Base-by-base conservation (phyloP, 2,113 vertebrate species). In the Rostratula benghalensis region DNA sequence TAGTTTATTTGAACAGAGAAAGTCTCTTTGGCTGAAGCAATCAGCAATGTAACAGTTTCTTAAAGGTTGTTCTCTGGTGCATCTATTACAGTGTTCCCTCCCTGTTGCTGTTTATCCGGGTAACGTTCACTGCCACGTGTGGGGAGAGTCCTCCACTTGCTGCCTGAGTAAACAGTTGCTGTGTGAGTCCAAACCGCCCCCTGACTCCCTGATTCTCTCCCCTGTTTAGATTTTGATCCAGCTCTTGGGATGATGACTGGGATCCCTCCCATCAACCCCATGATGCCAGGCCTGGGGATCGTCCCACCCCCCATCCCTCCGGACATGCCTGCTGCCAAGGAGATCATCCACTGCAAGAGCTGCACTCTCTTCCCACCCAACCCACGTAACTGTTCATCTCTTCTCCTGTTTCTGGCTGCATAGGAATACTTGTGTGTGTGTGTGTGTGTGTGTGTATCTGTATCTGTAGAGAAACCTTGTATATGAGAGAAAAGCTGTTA, bases 281-380 rank as follows among this genome's bases (percentile, higher is more conserved):
- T 99, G 98, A 99, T 99, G 98, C 98, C 99, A 7, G 98, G 99
- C 87, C 97, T 99, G 84, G 98, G 99, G 78, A 99, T 99, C n/a
- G 98, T 99, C 39, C 98, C 99, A 3, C 98, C 98, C 22, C 98
- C 98, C 61, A 98, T 99, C 88, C 98, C 98, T 37, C 99, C 99
- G 37, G 99, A 99, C 84, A 92, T 99, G 94, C 99, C 99, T 4
- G 97, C 99, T 16, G 97, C 98, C 33, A 99, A 99, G 96, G 99
- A 99, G 98, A 99, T 99, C 96, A 99, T 99, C 94, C 99, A 99
- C 97, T 99, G 99, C 98, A 99, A 99, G 97, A 99, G 97, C 98
- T 99, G 99, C 98, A 99, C 99, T 5, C 98, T 99, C 82, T 99
- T 99, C 91, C 99, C 99, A 13, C 98, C 99, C 17, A 99, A 99